These are phyloP conservation scores for Cantharis nigra DNA, from an alignment of 2,888 invertebrate species.

Conservation along the genomic window DNA sequence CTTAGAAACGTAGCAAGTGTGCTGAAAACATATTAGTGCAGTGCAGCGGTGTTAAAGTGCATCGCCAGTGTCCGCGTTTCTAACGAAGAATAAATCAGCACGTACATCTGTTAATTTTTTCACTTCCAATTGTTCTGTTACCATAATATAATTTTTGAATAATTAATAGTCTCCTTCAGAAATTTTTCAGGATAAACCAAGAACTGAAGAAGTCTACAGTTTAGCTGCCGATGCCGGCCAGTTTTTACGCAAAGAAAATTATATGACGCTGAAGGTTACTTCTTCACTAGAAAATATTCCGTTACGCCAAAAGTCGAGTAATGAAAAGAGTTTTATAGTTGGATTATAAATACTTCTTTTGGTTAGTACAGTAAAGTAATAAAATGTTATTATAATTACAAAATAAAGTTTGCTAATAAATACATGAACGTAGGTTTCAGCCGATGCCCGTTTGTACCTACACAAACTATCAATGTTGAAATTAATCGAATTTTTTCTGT, in stretches of 20 bases:
- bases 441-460: not conserved
- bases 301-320: not conserved
- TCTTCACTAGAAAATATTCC: not conserved
- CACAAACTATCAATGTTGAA: not conserved
- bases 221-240: no score
- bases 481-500: constrained; percentile 3
- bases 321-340: not conserved
- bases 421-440: not conserved
- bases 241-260: not conserved
- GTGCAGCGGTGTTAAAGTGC: no score
- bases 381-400: constrained; percentile 3
- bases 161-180: no score
- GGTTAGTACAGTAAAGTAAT: constrained; percentile 1
- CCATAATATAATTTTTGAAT: no score
- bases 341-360: not conserved
- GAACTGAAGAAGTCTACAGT: no score
- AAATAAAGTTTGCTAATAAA: constrained; percentile 1
- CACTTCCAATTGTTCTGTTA: no score
- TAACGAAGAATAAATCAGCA: no score
- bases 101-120: no score
- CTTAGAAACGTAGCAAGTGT: no score
- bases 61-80: no score
- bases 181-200: no score
- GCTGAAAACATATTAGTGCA: no score
- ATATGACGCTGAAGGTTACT: not conserved